Evolutionary conservation across 2,113 vertebrate species (phyloP), one percentile per base, ranked within the genome.

Genomic region (Psophia crepitans): DNA sequence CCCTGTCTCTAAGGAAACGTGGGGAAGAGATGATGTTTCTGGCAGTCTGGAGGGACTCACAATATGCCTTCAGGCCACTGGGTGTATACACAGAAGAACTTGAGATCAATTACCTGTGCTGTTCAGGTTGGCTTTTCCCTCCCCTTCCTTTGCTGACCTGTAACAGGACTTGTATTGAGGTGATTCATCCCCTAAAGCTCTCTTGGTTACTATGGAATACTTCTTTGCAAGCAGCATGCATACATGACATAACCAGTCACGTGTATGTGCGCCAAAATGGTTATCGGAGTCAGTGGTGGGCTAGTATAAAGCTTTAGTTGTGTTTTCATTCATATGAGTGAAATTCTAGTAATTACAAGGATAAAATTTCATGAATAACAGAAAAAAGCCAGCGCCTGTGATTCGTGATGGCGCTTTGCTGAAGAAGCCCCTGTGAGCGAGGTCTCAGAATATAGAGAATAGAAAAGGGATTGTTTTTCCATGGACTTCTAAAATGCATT

Each of bases 161-260:
- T 71, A 70, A 78, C 65, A 97, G 61, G 74, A 51, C 39, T 87
- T 71, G 77, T 30, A 75, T 10, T 68, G 82, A 88, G 83, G 28
- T 93, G 83, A 89, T 91, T 95, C 82, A 90, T 79, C 43, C 68
- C 86, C 79, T 27, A 11, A 48, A 14, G 63, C 63, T 92, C 61
- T 92, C 88, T 43, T 12, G 20, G 91, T 96, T 95, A 75, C 96
- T 84, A 37, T 44, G 82, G 96, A 91, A 84, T 76, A 91, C 69
- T 48, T 53, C 27, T 27, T 87, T 89, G 87, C 94, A 95, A 97
- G 91, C 77, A 92, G 53, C 64, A 44, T 3, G 24, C 43, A 33
- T 37, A 33, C 14, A 6, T 82, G 64, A 85, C 86, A 74, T 73
- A 89, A 94, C 51, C 68, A 82, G 39, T 61, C 54, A 48, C 0